A percentile compares a stretch with the other conserved stretches of the same genome.
Conservation (phyloP, 2,113 vertebrate genomes). For the Larimichthys crocea region DNA sequence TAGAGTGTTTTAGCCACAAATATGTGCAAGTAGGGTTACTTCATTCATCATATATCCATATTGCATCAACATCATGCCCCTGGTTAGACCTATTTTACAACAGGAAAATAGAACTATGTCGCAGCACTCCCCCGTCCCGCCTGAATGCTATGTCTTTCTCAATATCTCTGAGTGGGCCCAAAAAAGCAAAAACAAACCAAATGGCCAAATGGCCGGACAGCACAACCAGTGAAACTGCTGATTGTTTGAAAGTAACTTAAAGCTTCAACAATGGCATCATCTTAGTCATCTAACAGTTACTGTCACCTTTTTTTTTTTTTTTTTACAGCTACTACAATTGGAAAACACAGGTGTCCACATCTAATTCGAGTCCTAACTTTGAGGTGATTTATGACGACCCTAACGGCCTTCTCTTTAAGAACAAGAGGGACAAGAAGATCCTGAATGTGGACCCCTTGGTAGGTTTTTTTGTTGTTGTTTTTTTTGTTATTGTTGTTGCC, state of each 20-base stretch:
- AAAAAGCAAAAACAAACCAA: conserved; percentile 23
- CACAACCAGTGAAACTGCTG: background rate
- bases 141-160: background rate
- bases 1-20: background rate
- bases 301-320: background rate
- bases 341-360: conserved; percentile 83
- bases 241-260: background rate
- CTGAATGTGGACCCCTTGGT: conserved; percentile 90
- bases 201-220: background rate
- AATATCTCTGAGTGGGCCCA: conserved; percentile 6
- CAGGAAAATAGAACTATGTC: background rate
- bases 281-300: background rate
- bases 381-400: conserved; percentile 87
- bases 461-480: conserved; percentile 40
- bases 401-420: conserved; percentile 88
- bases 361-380: conserved; percentile 88
- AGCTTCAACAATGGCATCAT: conserved; percentile 5
- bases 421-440: conserved; percentile 87
- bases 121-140: background rate
- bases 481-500: conserved; percentile 1
- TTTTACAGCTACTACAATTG: conserved; percentile 90
- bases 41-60: background rate
- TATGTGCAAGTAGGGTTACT: background rate
- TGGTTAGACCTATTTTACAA: conserved; percentile 5
- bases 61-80: background rate